Percentiles rank a stretch among this genome's conserved stretches.
phyloP scores from a whole-genome alignment of 1,140 invertebrate species.

The Diachasmimorpha longicaudata region DNA sequence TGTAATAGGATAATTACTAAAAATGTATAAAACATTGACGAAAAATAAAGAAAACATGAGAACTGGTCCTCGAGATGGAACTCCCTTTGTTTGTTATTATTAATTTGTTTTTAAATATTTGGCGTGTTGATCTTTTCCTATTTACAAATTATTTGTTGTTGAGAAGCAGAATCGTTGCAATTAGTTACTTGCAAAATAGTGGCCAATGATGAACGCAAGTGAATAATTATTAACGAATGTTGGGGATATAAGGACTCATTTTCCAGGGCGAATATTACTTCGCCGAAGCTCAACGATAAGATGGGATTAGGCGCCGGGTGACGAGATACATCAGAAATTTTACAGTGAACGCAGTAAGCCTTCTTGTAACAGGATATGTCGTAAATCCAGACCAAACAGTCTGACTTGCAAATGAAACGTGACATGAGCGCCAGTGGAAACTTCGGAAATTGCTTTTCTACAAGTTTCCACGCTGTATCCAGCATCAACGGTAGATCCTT shows the following conservation, averaged over 20 bases:
- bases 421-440: neutral
- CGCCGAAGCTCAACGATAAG: no score
- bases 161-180: no score
- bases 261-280: no score
- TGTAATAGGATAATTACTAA: neutral
- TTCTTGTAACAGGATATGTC: neutral
- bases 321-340: neutral
- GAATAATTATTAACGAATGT: neutral
- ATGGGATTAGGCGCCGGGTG: no score
- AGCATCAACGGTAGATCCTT: neutral
- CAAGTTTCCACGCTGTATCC: neutral
- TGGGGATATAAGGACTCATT: neutral
- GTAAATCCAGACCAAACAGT: neutral
- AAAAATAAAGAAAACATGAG: neutral
- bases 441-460: constrained; percentile 1
- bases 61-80: no score
- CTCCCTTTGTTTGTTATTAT: no score
- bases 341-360: neutral
- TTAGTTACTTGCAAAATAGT: no score
- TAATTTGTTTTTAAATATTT: no score
- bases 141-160: no score
- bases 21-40: neutral
- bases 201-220: neutral
- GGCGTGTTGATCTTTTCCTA: no score
- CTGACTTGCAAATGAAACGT: neutral